Conservation (phyloP, 2,888 invertebrate species). For the Drosophila silvestris region DNA sequence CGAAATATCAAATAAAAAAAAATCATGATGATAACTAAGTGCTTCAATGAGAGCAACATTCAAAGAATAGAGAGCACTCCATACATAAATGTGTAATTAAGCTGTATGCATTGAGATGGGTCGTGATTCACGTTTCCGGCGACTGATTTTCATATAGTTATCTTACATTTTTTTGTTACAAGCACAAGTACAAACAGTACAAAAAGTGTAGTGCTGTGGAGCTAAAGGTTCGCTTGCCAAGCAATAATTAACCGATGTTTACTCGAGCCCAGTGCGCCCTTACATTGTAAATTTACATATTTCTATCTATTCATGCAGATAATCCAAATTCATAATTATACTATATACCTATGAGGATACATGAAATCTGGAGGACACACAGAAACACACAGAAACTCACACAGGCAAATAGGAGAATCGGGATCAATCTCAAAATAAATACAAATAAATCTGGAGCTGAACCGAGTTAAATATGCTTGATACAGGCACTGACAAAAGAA, state of each 20-base stretch:
- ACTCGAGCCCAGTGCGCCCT: neutral
- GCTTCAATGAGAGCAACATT: neutral
- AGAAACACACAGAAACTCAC: neutral
- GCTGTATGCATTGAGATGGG: slow-evolving; percentile 3
- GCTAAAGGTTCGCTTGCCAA: neutral
- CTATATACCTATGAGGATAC: slow-evolving; percentile 31
- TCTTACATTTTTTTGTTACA: neutral
- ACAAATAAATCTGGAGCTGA: slow-evolving; percentile 20
- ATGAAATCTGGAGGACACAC: slow-evolving; percentile 34
- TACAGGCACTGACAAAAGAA: slow-evolving; percentile 45
- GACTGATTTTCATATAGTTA: slow-evolving; percentile 19
- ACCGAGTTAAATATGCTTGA: slow-evolving; percentile 65
- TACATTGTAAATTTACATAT: neutral
- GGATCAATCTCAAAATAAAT: slow-evolving; percentile 26
- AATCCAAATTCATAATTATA: slow-evolving; percentile 30
- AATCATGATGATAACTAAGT: neutral
- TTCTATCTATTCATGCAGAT: slow-evolving; percentile 32
- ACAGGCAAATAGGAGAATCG: slow-evolving; percentile 11
- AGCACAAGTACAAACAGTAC: neutral
- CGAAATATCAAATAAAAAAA: neutral
- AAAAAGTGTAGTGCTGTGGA: neutral
- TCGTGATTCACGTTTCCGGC: slow-evolving; percentile 35
- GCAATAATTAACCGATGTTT: neutral
- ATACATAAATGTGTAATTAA: neutral
- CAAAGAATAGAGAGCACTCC: neutral